A percentile compares a stretch with the other conserved stretches of the same genome.
These are phyloP conservation scores for Tetramorium parvispinum DNA, from an alignment of 1,140 invertebrate genomes.

Conservation along the genomic window DNA sequence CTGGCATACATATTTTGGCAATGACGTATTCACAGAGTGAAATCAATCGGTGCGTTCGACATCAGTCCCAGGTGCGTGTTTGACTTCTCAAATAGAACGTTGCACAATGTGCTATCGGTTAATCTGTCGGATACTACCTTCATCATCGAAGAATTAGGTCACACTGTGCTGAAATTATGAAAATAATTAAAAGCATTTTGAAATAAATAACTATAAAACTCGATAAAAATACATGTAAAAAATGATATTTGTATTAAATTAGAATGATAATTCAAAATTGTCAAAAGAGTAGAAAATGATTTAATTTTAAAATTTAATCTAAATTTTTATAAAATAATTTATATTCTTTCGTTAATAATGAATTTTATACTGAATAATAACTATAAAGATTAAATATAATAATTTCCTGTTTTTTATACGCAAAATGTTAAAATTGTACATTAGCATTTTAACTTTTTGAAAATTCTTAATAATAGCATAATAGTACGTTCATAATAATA, in stretches of 20 bases:
- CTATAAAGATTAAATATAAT: not conserved
- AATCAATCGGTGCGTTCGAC: conserved; percentile 43
- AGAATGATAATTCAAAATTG: not conserved
- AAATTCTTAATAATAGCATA: not conserved
- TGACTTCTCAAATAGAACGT: conserved; percentile 20
- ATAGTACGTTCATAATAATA: conserved; percentile 11
- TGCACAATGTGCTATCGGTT: conserved; percentile 15
- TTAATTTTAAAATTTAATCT: not conserved
- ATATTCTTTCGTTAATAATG: conserved; percentile 25
- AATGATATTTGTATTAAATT: not conserved
- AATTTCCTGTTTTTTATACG: not conserved
- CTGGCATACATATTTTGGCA: conserved; percentile 42
- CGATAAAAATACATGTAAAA: not conserved
- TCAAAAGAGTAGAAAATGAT: not conserved
- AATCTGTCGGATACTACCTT: not conserved
- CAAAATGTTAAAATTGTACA: conserved; percentile 8
- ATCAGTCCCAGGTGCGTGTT: conserved; percentile 16
- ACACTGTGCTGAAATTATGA: not conserved
- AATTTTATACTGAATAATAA: not conserved
- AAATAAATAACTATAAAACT: not conserved
- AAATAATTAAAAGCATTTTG: not conserved
- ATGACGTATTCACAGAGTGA: conserved; percentile 45
- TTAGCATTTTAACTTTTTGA: not conserved
- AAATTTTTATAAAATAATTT: conserved; percentile 33
- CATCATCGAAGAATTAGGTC: conserved; percentile 7